Evolutionary conservation across 1,140 invertebrate species (phyloP).

Genomic region (Heliconius congener): DNA sequence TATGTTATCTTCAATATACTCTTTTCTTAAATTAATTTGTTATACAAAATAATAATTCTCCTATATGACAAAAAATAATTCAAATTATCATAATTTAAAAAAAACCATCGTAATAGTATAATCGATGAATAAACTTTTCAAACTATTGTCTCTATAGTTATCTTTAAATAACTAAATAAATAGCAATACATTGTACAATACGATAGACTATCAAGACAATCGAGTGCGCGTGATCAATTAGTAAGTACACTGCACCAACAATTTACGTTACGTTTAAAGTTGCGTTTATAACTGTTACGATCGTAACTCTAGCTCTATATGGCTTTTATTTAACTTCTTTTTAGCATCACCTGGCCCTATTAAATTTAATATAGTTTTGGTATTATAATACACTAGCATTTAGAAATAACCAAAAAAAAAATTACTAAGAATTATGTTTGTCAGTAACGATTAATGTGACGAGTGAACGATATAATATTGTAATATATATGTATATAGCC

Average conservation of each 20-base stretch:
- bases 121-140: background rate
- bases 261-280: background rate
- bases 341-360: background rate
- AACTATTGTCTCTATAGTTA: background rate
- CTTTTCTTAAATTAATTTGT: no score
- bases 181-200: background rate
- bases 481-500: no score
- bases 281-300: background rate
- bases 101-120: background rate
- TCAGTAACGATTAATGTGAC: no score
- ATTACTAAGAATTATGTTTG: no score
- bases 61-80: no score
- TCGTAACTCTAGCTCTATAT: background rate
- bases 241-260: background rate
- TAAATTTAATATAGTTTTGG: background rate
- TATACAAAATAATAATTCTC: no score
- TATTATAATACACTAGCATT: background rate
- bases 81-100: no score
- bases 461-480: no score
- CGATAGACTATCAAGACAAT: background rate
- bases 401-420: no score
- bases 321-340: background rate
- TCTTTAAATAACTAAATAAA: conserved; percentile 7
- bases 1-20: background rate
- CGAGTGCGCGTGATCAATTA: conserved; percentile 10